Evolutionary conservation across 2,888 invertebrate genomes (phyloP).

Genomic region (Cephus sareptanus): DNA sequence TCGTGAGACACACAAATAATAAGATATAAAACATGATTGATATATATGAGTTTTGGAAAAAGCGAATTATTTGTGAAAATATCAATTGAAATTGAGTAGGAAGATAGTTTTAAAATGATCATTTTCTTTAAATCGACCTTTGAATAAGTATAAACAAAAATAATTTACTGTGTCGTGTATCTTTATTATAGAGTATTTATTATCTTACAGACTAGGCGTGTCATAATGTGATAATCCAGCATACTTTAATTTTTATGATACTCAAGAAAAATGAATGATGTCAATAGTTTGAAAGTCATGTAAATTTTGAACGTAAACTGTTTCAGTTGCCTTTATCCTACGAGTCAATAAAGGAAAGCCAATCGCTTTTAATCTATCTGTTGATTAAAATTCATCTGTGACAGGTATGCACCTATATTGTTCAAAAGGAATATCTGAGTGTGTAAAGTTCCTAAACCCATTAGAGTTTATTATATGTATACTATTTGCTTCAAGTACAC

Average conservation of each 20-base stretch:
- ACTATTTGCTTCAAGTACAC: background rate
- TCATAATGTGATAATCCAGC: background rate
- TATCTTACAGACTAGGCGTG: background rate
- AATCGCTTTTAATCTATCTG: background rate
- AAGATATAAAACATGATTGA: background rate
- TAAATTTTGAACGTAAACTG: background rate
- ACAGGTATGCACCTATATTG: background rate
- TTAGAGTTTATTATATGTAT: background rate
- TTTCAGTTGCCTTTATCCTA: background rate
- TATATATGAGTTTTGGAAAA: background rate
- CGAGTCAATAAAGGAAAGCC: background rate
- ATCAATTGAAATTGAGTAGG: background rate
- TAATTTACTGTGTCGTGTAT: background rate
- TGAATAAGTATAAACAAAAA: background rate
- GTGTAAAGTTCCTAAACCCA: background rate
- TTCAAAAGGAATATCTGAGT: background rate
- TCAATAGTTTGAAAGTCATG: background rate
- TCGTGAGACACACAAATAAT: background rate
- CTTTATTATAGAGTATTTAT: background rate
- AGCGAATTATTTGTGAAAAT: background rate
- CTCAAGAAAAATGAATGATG: background rate
- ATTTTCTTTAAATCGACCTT: background rate
- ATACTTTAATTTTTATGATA: background rate
- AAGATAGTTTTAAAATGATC: background rate
- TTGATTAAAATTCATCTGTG: background rate